Percentiles rank a stretch among this genome's conserved stretches.
phyloP scores from a whole-genome alignment of 2,888 invertebrate species.

The Opisthograptis luteolata region DNA sequence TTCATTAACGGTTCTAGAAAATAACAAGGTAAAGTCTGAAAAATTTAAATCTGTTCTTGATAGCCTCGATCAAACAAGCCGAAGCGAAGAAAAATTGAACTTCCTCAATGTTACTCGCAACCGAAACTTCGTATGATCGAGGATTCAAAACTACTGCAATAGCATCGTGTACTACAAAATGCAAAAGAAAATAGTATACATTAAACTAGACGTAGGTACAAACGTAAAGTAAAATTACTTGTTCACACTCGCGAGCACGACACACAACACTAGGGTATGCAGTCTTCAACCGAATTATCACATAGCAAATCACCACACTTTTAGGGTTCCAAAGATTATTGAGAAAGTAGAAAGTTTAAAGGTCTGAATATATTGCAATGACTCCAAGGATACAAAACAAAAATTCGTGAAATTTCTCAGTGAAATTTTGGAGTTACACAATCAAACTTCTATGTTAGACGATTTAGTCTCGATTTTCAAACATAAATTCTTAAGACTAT shows the following conservation, averaged over 20 bases:
- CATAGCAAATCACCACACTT: constrained; percentile 68
- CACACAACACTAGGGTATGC: constrained; percentile 73
- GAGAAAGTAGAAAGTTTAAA: too few relatives aligned
- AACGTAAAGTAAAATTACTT: constrained; percentile 65
- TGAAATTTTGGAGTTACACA: too few relatives aligned
- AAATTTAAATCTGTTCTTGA: not conserved
- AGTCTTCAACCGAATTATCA: constrained; percentile 80
- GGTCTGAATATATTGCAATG: too few relatives aligned
- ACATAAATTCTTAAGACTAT: too few relatives aligned
- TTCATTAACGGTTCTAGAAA: not conserved
- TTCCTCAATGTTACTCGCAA: too few relatives aligned
- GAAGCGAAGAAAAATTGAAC: too few relatives aligned
- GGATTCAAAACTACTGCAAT: too few relatives aligned
- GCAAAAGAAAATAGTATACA: constrained; percentile 38
- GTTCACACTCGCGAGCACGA: constrained; percentile 69
- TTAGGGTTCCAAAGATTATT: constrained; percentile 51
- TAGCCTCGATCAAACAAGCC: not conserved
- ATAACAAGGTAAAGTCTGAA: not conserved
- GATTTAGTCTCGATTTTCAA: too few relatives aligned
- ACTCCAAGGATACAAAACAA: constrained; percentile 9
- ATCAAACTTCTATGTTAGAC: too few relatives aligned
- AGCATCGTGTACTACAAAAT: constrained; percentile 36
- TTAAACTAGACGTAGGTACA: constrained; percentile 65
- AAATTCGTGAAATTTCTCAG: too few relatives aligned
- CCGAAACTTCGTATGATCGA: too few relatives aligned